A percentile compares a stretch with the other conserved stretches of the same genome.
Evolutionary conservation across 92 coral and sea anemone genomes (phyloP).

Genomic region (Zoanthus solanderi): DNA sequence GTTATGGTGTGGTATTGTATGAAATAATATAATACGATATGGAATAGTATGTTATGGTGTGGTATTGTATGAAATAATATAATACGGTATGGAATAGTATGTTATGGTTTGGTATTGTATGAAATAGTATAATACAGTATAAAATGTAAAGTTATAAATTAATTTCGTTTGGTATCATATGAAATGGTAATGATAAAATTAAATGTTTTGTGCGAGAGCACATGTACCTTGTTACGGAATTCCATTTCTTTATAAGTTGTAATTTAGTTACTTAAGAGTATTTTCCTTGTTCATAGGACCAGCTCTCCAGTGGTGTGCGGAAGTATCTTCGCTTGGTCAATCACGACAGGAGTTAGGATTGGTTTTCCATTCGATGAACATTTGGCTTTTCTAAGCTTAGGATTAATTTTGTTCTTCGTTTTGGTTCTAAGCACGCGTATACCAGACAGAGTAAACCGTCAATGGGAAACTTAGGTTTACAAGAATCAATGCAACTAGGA

Average conservation of each 20-base stretch:
- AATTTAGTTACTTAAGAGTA: not conserved
- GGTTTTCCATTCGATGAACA: slow-evolving; percentile 89
- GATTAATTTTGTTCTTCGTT: slow-evolving; percentile 58
- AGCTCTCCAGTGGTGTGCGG: slow-evolving; percentile 78
- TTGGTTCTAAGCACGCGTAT: slow-evolving; percentile 65
- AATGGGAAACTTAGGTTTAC: not conserved
- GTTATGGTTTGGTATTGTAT: too few species aligned
- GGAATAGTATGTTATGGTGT: too few species aligned
- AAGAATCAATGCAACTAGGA: too few species aligned
- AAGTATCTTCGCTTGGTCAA: slow-evolving; percentile 91
- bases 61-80: too few species aligned
- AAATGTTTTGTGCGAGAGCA: too few species aligned
- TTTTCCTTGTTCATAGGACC: slow-evolving; percentile 58
- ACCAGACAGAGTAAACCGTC: slow-evolving; percentile 59
- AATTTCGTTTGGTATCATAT: too few species aligned
- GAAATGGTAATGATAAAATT: too few species aligned
- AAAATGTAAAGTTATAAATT: not conserved
- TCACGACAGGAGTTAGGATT: slow-evolving; percentile 71
- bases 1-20: too few species aligned
- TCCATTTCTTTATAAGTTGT: too few species aligned
- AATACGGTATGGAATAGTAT: too few species aligned
- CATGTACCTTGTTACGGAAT: too few species aligned
- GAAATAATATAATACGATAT: too few species aligned
- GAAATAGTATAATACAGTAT: not conserved
- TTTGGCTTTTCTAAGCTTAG: slow-evolving; percentile 69